Conservation (phyloP, 2,113 vertebrate species). For the Tenrec ecaudatus region DNA sequence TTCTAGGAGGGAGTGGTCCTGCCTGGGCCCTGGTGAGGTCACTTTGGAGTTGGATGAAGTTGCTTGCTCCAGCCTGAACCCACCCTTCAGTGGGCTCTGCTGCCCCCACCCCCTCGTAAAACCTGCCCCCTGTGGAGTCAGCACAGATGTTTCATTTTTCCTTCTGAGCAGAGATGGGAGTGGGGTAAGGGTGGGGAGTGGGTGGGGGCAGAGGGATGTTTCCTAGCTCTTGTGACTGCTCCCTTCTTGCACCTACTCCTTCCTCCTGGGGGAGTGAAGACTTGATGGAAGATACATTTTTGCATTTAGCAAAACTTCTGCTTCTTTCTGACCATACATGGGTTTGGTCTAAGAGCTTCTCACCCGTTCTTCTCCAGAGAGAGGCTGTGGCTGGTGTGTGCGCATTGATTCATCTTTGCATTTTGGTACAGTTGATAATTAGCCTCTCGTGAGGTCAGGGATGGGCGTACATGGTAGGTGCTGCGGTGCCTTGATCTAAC, state of each 20-base stretch:
- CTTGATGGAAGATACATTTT: not conserved
- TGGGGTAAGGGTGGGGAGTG: not conserved
- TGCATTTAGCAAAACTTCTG: not conserved
- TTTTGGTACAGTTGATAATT: not conserved
- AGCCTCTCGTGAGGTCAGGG: not conserved
- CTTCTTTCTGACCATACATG: fast-evolving
- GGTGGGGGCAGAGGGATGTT: not conserved
- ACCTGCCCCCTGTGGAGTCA: not conserved
- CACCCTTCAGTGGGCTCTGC: not conserved
- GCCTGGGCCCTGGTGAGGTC: conserved; percentile 32
- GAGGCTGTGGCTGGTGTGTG: not conserved
- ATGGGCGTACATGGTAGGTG: not conserved
- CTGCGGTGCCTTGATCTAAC: not conserved
- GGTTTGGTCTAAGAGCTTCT: not conserved
- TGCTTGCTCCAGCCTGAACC: not conserved
- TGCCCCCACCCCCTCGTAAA: not conserved
- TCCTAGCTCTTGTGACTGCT: not conserved
- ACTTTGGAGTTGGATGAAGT: conserved; percentile 21
- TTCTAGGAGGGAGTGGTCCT: not conserved
- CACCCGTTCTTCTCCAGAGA: not conserved
- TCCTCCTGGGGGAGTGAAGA: not conserved
- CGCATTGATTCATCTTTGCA: not conserved
- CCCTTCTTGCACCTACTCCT: not conserved
- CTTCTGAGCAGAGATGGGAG: not conserved
- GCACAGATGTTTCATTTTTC: not conserved